Evolutionary conservation across 2,888 invertebrate genomes (phyloP), one percentile per base, ranked within the genome.

Genomic region (Craniophora ligustri): DNA sequence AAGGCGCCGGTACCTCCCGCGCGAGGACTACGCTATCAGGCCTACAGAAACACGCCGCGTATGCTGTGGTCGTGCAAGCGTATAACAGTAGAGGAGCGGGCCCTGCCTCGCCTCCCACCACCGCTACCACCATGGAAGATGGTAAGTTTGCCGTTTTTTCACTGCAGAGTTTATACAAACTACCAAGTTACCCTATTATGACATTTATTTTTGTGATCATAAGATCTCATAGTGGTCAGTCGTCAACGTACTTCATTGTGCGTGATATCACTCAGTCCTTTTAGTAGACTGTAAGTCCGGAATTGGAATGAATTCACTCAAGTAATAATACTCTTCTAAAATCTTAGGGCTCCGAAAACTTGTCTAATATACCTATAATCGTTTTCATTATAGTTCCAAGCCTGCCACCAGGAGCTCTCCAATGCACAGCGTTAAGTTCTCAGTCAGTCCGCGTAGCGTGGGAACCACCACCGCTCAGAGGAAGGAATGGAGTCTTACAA

Each of bases 1-100:
- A 97, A 86, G 94, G 96, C n/a, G 94, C 96, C 0, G 96, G 97
- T 64, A 95, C 95, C 56, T 96, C 96, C 0, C 95, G 96, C 59
- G 95, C 96, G 1, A 77, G 92, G 5, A 93, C 94, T 0, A 93
- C 95, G 6, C 87, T 97, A 19, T 94, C 95, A 42, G 96, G 96
- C 26, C 92, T 98, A 26, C 95, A 96, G 78, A 97, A 97, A 86
- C 97, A 95, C 84, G 96, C 97, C 1, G 95, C 95, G 5, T 98
- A 98, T 79, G 96, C 96, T 69, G 96, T 97, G 19, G 96, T 97
- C 35, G 97, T 97, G 2, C 97, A 97, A 88, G 97, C 97, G 16
- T 98, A 97, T 82, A 98, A 98, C 72, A 97, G 96, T 78, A 94
- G 97, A 76, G 98, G 98, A 16, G 96, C 97, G 36, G 98, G 98